Percentiles rank a stretch among this genome's conserved stretches.
phyloP scores from a whole-genome alignment of 2,113 vertebrate species.

The Dicentrarchus labrax region DNA sequence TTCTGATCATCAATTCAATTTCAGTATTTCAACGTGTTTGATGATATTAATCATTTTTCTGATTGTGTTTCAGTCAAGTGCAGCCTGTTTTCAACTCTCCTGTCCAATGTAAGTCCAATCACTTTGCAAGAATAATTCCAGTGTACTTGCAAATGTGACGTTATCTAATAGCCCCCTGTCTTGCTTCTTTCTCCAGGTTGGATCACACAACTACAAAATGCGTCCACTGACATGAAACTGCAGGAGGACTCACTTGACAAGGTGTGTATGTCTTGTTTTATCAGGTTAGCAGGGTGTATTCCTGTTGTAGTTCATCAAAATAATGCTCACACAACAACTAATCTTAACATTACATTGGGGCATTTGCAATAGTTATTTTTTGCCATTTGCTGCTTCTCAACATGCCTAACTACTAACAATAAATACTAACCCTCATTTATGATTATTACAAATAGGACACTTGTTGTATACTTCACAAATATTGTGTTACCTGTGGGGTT shows the following conservation, averaged over 20 bases:
- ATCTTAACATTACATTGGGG: too few relatives aligned
- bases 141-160: background rate
- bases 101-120: constrained; percentile 38
- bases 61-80: constrained; percentile 28
- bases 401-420: too few relatives aligned
- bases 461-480: too few relatives aligned
- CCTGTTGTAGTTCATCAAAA: too few relatives aligned
- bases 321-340: too few relatives aligned
- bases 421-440: too few relatives aligned
- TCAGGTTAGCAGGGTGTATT: background rate
- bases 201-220: constrained; percentile 66
- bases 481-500: too few relatives aligned
- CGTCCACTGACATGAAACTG: constrained; percentile 60
- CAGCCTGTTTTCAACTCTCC: background rate
- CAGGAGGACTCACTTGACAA: constrained; percentile 52
- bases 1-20: background rate
- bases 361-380: too few relatives aligned
- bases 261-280: constrained; percentile 44
- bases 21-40: background rate
- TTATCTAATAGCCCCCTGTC: background rate
- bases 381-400: too few relatives aligned
- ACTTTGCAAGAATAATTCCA: background rate
- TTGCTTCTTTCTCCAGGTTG: constrained; percentile 55
- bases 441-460: too few relatives aligned
- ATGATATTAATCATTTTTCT: background rate